Conservation (phyloP, 2,113 vertebrate genomes). For the Trichechus manatus region DNA sequence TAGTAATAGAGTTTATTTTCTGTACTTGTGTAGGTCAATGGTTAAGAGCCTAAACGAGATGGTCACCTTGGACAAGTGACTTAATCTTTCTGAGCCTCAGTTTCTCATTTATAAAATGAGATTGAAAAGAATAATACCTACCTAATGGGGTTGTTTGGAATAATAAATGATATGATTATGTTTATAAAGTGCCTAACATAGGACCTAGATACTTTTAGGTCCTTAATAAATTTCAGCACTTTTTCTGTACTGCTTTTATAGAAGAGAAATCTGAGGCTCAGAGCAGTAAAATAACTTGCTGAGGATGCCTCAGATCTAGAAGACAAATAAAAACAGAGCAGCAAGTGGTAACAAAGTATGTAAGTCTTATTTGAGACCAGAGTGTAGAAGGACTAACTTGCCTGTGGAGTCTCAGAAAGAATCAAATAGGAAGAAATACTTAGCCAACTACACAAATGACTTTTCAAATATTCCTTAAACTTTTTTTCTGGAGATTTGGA, state of each 20-base stretch:
- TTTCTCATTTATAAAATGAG: too few relatives aligned
- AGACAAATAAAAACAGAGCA: slow-evolving; percentile 6
- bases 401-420: neutral
- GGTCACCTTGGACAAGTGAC: too few relatives aligned
- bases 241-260: neutral
- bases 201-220: neutral
- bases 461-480: neutral
- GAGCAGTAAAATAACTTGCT: neutral
- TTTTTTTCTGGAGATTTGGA: neutral
- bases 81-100: too few relatives aligned
- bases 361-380: neutral
- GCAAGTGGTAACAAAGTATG: neutral
- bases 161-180: neutral
- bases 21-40: neutral
- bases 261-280: neutral
- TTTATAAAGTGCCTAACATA: neutral
- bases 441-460: neutral
- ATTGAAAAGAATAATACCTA: neutral
- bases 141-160: neutral
- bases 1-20: neutral
- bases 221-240: neutral
- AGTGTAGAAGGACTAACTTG: neutral
- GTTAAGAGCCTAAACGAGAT: neutral
- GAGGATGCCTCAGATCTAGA: too few relatives aligned
- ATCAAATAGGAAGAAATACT: neutral